A percentile compares a stretch with the other conserved stretches of the same genome.
Conservation (phyloP, 2,797 vertebrate species). For the Urocyon cinereoargenteus region DNA sequence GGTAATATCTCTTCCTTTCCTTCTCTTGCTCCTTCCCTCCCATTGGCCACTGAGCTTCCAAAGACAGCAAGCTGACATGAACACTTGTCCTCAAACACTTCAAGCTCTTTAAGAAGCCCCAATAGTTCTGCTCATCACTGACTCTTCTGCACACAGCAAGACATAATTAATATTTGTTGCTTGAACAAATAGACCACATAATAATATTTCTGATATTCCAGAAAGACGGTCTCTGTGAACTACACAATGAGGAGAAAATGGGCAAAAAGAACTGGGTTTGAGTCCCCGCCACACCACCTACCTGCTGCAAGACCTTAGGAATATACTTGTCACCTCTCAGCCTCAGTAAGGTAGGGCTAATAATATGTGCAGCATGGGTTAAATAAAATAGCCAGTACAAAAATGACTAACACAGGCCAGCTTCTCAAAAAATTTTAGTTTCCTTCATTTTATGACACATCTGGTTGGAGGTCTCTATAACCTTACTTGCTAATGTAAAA, state of each 20-base stretch:
- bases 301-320: neutral
- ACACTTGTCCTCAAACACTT: neutral
- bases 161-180: neutral
- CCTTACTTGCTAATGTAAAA: neutral
- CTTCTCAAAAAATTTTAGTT: neutral
- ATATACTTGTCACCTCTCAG: neutral
- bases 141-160: neutral
- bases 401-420: neutral
- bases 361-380: neutral
- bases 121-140: neutral
- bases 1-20: neutral
- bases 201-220: neutral
- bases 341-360: neutral
- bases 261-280: neutral
- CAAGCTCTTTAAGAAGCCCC: neutral
- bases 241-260: neutral
- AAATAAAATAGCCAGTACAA: neutral
- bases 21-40: neutral
- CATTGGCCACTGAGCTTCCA: neutral
- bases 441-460: neutral
- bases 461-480: neutral
- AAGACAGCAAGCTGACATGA: neutral
- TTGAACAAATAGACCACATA: neutral
- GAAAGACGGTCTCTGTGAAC: neutral
- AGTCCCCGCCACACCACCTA: neutral